A percentile compares a stretch with the other conserved stretches of the same genome.
Evolutionary conservation across 2,797 vertebrate genomes (phyloP).

Genomic region (Phrynocephalus forsythii): DNA sequence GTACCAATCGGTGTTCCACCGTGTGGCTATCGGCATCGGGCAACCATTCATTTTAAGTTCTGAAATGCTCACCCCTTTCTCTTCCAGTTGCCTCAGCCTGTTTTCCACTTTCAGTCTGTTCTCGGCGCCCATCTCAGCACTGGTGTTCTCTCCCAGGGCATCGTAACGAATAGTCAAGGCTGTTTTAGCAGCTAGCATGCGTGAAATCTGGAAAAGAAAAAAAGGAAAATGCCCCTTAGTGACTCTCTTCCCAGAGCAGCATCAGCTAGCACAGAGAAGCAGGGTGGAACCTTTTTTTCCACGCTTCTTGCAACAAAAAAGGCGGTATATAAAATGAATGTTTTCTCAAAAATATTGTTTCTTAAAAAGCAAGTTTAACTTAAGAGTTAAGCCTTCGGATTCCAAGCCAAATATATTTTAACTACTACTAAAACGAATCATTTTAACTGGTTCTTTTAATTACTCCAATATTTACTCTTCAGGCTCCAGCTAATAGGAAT

Average conservation of each 20-base stretch:
- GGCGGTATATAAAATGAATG: not conserved
- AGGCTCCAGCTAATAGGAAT: not conserved
- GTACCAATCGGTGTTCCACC: not conserved
- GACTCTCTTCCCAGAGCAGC: not conserved
- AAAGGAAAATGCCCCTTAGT: constrained; percentile 42
- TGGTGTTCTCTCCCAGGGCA: constrained; percentile 93
- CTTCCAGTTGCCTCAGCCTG: constrained; percentile 90
- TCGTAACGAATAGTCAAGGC: constrained; percentile 93
- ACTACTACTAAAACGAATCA: not conserved
- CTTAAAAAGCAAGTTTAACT: not conserved
- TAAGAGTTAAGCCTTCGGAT: not conserved
- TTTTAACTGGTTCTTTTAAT: not conserved
- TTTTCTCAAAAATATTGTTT: no score
- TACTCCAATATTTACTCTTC: not conserved
- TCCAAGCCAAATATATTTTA: not conserved
- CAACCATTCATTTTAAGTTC: not conserved
- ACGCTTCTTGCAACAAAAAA: not conserved
- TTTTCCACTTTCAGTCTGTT: constrained; percentile 95
- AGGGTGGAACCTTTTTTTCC: constrained; percentile 20
- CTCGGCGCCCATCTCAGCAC: constrained; percentile 91
- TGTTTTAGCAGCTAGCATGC: constrained; percentile 96
- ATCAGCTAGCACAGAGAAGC: constrained; percentile 40
- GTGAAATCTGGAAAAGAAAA: constrained; percentile 86
- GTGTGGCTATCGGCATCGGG: no score
- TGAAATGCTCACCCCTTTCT: constrained; percentile 88